Percentiles rank a stretch among this genome's conserved stretches.
Conservation (phyloP, 2,888 invertebrate species). For the Rutpela maculata region DNA sequence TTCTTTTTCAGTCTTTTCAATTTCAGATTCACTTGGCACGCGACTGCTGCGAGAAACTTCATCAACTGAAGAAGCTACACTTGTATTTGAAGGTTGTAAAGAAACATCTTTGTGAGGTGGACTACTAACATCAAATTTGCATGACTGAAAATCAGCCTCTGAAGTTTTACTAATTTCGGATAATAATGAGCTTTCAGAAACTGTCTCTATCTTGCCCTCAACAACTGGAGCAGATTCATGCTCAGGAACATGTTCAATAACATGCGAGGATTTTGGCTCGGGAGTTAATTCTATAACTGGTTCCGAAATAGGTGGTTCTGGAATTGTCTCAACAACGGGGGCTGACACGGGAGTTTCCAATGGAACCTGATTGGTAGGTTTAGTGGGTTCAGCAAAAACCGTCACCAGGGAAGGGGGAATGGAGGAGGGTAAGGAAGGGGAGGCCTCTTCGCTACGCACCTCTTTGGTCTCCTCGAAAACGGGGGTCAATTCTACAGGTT, state of each 20-base stretch:
- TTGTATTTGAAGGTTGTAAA: neutral
- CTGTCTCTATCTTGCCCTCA: conserved; percentile 18
- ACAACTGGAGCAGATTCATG: conserved; percentile 16
- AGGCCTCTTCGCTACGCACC: conserved; percentile 81
- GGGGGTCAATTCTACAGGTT: conserved; percentile 59
- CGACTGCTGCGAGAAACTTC: conserved; percentile 3
- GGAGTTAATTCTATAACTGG: conserved; percentile 42
- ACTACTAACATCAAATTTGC: conserved; percentile 13
- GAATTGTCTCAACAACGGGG: conserved; percentile 55
- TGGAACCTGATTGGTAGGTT: conserved; percentile 72
- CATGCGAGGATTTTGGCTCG: conserved; percentile 29
- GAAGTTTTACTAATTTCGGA: neutral
- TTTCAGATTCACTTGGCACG: conserved; percentile 31
- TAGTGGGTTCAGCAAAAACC: conserved; percentile 83
- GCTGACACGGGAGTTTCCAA: conserved; percentile 48
- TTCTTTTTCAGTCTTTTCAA: conserved; percentile 25
- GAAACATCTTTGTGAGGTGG: conserved; percentile 2
- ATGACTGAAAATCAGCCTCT: neutral
- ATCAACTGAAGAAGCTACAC: neutral
- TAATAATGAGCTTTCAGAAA: conserved; percentile 13
- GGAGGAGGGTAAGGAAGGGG: conserved; percentile 84
- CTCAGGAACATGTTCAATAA: conserved; percentile 37
- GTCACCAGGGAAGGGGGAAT: conserved; percentile 86
- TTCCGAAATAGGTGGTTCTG: conserved; percentile 35
- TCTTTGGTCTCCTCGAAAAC: conserved; percentile 69